Evolutionary conservation across 2,888 invertebrate species (phyloP).

Genomic region (Leptopilina myrica): DNA sequence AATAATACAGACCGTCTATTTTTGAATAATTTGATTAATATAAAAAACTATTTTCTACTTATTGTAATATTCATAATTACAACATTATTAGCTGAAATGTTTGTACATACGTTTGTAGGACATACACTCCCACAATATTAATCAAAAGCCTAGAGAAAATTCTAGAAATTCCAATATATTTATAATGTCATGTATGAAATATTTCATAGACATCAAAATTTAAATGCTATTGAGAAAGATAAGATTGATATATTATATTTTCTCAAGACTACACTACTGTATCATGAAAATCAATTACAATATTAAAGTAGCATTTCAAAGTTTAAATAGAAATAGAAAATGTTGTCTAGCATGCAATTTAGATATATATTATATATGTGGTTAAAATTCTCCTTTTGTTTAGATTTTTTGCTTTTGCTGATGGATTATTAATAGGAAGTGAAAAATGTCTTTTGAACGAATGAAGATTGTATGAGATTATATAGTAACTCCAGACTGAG

Average conservation of each 20-base stretch:
- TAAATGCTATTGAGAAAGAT: background rate
- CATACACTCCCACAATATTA: too few relatives aligned
- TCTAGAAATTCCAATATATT: too few relatives aligned
- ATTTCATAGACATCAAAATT: background rate
- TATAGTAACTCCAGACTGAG: background rate
- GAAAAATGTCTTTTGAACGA: conserved; percentile 3
- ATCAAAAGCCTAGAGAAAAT: too few relatives aligned
- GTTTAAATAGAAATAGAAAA: background rate
- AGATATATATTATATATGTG: background rate
- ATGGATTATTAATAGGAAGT: conserved; percentile 15
- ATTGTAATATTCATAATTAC: too few relatives aligned
- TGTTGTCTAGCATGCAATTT: conserved; percentile 10
- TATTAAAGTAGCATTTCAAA: conserved; percentile 4
- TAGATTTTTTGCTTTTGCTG: background rate
- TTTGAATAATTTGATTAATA: too few relatives aligned
- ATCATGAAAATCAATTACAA: conserved; percentile 2
- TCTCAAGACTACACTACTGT: background rate
- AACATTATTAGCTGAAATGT: too few relatives aligned
- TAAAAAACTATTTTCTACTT: too few relatives aligned
- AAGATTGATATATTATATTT: background rate
- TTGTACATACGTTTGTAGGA: too few relatives aligned
- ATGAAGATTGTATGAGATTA: conserved; percentile 9
- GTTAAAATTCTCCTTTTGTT: background rate
- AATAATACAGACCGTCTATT: too few relatives aligned
- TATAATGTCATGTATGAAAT: background rate